These are phyloP conservation scores for Neostethus bicornis DNA, from an alignment of 2,797 vertebrate genomes.

Conservation along the genomic window DNA sequence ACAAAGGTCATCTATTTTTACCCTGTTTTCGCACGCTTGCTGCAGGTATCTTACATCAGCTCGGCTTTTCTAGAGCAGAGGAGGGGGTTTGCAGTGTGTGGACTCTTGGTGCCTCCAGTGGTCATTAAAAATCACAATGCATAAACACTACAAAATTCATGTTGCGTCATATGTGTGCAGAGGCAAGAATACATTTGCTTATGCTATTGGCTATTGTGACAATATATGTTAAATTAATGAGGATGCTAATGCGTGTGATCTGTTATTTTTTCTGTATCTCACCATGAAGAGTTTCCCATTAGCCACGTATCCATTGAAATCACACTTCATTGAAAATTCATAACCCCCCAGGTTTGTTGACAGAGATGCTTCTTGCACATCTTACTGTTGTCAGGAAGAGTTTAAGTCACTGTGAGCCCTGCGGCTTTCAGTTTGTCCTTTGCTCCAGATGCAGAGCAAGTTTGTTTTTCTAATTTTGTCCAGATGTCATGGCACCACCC, in stretches of 20 bases:
- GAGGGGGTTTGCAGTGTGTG: slow-evolving; percentile 4
- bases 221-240: slow-evolving; percentile 9
- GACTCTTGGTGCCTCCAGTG: slow-evolving; percentile 14
- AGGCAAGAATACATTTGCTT: not conserved
- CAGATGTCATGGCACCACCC: slow-evolving; percentile 6
- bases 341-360: slow-evolving; percentile 23
- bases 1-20: slow-evolving; percentile 4
- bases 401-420: slow-evolving; percentile 37
- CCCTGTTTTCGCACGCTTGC: not conserved
- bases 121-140: slow-evolving; percentile 20
- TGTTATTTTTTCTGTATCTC: slow-evolving; percentile 19
- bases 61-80: slow-evolving; percentile 26
- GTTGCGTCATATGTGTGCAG: slow-evolving; percentile 4
- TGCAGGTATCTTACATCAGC: slow-evolving; percentile 11
- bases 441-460: slow-evolving; percentile 14
- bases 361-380: slow-evolving; percentile 35
- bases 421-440: slow-evolving; percentile 6
- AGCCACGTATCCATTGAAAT: slow-evolving; percentile 43
- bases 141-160: slow-evolving; percentile 9
- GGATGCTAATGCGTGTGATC: not conserved
- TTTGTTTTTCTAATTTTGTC: slow-evolving; percentile 17
- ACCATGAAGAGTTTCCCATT: slow-evolving; percentile 32
- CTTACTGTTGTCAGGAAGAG: slow-evolving; percentile 35
- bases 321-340: slow-evolving; percentile 1
- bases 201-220: not conserved